Percentiles rank a stretch among this genome's conserved stretches.
phyloP scores from a whole-genome alignment of 2,888 invertebrate genomes.

The Drosophila tripunctata region DNA sequence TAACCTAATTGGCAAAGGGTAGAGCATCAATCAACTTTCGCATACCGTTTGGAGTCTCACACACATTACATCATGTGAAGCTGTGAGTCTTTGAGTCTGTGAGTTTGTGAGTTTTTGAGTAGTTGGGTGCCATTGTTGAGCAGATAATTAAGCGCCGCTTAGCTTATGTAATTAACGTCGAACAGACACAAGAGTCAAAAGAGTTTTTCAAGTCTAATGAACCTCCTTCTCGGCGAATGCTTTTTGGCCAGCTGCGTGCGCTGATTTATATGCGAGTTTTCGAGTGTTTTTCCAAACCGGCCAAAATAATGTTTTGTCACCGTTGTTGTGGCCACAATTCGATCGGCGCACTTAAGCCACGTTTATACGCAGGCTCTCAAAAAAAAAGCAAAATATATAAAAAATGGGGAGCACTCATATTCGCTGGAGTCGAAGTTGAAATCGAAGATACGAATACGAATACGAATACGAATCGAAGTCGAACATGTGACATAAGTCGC shows the following conservation, averaged over 20 bases:
- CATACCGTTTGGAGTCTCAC: conserved; percentile 41
- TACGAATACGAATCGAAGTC: conserved; percentile 22
- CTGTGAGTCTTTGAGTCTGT: background rate
- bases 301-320: conserved; percentile 77
- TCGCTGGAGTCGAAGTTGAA: conserved; percentile 18
- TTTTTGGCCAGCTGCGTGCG: conserved; percentile 60
- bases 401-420: conserved; percentile 47
- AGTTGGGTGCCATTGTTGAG: conserved; percentile 73
- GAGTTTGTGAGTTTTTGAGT: conserved; percentile 33
- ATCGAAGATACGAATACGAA: conserved; percentile 6
- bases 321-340: conserved; percentile 60
- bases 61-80: conserved; percentile 64
- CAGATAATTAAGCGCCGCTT: conserved; percentile 76
- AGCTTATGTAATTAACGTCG: conserved; percentile 75
- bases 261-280: conserved; percentile 74
- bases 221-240: conserved; percentile 30
- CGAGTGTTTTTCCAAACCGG: conserved; percentile 31
- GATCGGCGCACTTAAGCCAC: conserved; percentile 68
- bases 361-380: conserved; percentile 61
- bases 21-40: conserved; percentile 60
- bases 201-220: conserved; percentile 66
- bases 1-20: conserved; percentile 32
- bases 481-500: conserved; percentile 73
- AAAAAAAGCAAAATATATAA: background rate
- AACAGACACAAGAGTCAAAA: conserved; percentile 22